Percentiles rank a stretch among this genome's conserved stretches.
phyloP scores from a whole-genome alignment of 2,797 vertebrate species.

The Pseudochirops cupreus region DNA sequence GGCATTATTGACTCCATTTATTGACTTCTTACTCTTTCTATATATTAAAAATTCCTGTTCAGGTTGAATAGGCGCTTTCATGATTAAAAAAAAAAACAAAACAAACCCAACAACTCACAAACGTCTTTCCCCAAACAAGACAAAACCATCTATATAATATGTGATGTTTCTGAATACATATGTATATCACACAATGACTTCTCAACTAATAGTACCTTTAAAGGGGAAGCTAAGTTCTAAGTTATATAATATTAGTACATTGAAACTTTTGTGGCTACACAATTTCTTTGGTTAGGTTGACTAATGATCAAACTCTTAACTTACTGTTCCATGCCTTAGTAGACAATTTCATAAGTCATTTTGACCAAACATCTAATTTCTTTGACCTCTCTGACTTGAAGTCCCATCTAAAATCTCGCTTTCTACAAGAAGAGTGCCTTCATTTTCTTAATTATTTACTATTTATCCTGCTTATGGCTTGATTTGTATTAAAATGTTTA shows the following conservation, averaged over 20 bases:
- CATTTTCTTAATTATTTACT: background rate
- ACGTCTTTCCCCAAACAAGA: background rate
- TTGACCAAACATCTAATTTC: background rate
- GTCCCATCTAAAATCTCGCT: background rate
- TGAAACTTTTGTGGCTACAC: background rate
- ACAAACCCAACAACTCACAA: background rate
- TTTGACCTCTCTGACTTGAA: background rate
- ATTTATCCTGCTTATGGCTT: background rate
- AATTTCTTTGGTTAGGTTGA: background rate
- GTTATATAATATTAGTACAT: background rate
- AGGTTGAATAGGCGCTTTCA: constrained; percentile 20
- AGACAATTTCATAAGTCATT: background rate
- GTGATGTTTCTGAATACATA: background rate
- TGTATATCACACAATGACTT: background rate
- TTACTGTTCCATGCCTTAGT: background rate
- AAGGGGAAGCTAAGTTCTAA: background rate
- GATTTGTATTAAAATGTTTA: background rate
- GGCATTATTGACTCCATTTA: constrained; percentile 18
- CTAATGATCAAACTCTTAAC: background rate
- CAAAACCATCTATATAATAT: background rate
- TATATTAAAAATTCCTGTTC: constrained; percentile 47
- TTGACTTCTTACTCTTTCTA: constrained; percentile 21
- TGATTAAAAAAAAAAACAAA: background rate
- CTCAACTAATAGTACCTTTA: background rate
- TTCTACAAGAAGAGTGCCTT: background rate